phyloP scores from a whole-genome alignment of 2,797 vertebrate species.

The Xenopus petersii region DNA sequence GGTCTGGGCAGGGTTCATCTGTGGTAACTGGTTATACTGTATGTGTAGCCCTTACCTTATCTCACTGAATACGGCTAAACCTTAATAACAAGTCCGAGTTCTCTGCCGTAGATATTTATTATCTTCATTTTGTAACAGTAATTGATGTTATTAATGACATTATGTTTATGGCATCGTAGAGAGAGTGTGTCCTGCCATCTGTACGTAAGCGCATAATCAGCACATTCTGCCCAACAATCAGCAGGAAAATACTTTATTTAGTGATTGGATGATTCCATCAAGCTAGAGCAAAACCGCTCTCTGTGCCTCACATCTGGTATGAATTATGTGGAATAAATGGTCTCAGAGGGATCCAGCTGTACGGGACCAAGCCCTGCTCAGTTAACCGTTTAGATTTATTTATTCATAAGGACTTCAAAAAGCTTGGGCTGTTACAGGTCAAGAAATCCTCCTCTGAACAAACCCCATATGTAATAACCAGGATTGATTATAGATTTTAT shows the following conservation, averaged over 20 bases:
- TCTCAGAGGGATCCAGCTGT: not conserved
- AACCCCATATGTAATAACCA: not conserved
- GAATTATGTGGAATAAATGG: not conserved
- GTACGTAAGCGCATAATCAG: not conserved
- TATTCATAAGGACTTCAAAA: not conserved
- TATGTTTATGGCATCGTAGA: not conserved
- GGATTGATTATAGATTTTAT: not conserved
- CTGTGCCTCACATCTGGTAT: not conserved
- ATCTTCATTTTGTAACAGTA: not conserved
- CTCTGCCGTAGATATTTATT: not conserved
- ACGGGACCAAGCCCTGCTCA: not conserved
- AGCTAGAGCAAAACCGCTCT: not conserved
- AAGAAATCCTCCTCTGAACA: not conserved
- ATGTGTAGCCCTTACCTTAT: too few species aligned
- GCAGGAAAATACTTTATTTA: not conserved
- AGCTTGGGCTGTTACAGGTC: not conserved
- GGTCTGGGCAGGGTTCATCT: too few species aligned
- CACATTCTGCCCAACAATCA: not conserved
- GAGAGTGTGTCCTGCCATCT: not conserved
- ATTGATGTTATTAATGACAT: not conserved
- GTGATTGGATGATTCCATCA: not conserved
- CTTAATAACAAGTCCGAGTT: too few species aligned
- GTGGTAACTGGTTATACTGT: too few species aligned
- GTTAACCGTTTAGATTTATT: not conserved
- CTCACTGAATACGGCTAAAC: too few species aligned